Evolutionary conservation across 2,888 invertebrate genomes (phyloP).

Genomic region (Leptopterna dolabrata): DNA sequence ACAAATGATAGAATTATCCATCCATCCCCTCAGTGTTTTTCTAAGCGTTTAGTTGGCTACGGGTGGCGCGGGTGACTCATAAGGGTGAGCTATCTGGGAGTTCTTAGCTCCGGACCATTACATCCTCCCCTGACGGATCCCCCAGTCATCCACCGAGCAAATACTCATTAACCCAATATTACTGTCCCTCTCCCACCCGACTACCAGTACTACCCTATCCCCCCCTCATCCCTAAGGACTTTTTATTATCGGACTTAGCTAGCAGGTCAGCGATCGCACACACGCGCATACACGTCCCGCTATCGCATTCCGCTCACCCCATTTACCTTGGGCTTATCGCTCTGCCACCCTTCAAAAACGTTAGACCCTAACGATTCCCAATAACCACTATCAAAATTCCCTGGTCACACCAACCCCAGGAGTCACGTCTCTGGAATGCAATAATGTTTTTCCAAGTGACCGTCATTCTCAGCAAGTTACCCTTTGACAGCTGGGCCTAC

Average conservation of each 20-base stretch:
- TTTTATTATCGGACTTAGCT: neutral
- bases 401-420: neutral
- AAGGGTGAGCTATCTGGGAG: constrained; percentile 24
- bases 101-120: constrained; percentile 42
- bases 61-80: constrained; percentile 18
- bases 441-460: constrained; percentile 7
- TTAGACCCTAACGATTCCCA: neutral
- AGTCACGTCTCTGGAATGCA: neutral
- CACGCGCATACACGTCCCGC: neutral
- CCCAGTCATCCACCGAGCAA: constrained; percentile 26
- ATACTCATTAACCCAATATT: constrained; percentile 47
- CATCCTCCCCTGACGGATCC: neutral
- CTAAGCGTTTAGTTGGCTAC: neutral
- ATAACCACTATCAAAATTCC: neutral
- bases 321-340: neutral
- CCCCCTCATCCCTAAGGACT: neutral
- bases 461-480: neutral
- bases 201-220: neutral
- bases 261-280: constrained; percentile 21
- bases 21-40: neutral
- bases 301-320: constrained; percentile 19
- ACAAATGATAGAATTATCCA: neutral
- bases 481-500: neutral
- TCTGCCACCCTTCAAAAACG: constrained; percentile 8
- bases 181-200: neutral